These are phyloP conservation scores for Thaumetopoea pityocampa DNA, from an alignment of 1,140 invertebrate genomes.

Conservation along the genomic window DNA sequence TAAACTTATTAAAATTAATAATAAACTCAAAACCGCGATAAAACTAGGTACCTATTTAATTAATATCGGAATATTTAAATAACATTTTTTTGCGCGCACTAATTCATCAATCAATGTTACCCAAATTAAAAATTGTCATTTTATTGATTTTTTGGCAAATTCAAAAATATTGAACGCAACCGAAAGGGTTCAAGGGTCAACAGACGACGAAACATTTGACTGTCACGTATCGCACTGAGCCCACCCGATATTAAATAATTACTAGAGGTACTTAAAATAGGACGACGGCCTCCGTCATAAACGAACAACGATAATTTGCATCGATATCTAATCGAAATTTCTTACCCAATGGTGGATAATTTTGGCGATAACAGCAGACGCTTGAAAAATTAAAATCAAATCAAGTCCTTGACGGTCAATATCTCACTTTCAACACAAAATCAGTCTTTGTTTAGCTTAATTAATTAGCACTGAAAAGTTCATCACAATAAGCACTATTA, in stretches of 20 bases:
- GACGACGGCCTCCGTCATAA: constrained; percentile 44
- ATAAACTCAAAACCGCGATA: too few relatives aligned
- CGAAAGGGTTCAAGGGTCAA: constrained; percentile 19
- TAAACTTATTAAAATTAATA: too few relatives aligned
- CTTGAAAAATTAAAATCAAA: constrained; percentile 44
- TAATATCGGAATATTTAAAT: too few relatives aligned
- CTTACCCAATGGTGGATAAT: constrained; percentile 74
- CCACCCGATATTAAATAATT: constrained; percentile 46
- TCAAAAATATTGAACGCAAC: too few relatives aligned
- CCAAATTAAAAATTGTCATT: too few relatives aligned
- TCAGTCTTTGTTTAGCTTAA: constrained; percentile 36
- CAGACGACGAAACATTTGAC: constrained; percentile 39
- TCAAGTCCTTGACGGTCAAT: too few relatives aligned
- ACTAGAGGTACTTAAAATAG: constrained; percentile 46
- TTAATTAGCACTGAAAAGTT: constrained; percentile 37
- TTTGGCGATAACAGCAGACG: constrained; percentile 58
- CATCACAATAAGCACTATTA: constrained; percentile 46
- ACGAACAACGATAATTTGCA: constrained; percentile 69
- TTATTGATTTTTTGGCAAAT: too few relatives aligned
- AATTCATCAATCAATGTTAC: too few relatives aligned
- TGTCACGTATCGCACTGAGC: constrained; percentile 37
- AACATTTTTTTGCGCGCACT: too few relatives aligned
- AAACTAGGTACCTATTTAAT: too few relatives aligned
- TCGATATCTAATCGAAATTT: constrained; percentile 71
- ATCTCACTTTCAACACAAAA: constrained; percentile 68